Conservation (phyloP, 2,888 invertebrate species). For the Sialis fuliginosa region DNA sequence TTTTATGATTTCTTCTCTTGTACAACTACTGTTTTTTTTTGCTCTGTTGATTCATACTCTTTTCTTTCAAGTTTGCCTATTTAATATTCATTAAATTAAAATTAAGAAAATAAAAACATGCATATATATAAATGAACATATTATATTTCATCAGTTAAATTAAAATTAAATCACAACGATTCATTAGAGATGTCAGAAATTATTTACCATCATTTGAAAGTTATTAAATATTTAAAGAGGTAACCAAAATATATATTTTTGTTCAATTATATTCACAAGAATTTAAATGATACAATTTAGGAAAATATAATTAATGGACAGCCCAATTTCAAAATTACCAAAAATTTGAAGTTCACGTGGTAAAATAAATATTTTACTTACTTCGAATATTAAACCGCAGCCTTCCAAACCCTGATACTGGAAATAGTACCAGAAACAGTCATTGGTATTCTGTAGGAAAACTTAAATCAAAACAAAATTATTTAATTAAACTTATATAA, state of each 20-base stretch:
- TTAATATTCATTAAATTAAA: neutral
- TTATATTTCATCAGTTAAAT: too few relatives aligned
- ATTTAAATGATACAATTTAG: too few relatives aligned
- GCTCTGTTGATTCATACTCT: constrained; percentile 22
- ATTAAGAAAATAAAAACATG: neutral
- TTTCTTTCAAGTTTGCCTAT: constrained; percentile 25
- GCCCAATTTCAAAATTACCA: too few relatives aligned
- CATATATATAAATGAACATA: too few relatives aligned
- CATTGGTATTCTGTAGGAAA: too few relatives aligned
- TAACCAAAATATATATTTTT: too few relatives aligned
- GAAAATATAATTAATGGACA: too few relatives aligned
- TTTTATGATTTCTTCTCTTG: constrained; percentile 53
- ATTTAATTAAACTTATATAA: too few relatives aligned
- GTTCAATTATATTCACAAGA: too few relatives aligned
- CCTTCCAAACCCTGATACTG: constrained; percentile 99
- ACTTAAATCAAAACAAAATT: too few relatives aligned
- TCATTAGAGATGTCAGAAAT: constrained; percentile 1
- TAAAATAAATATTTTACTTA: constrained; percentile 19
- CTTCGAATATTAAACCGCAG: constrained; percentile 75
- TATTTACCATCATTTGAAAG: neutral
- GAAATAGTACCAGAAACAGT: constrained; percentile 56
- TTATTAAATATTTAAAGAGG: too few relatives aligned
- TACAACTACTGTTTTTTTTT: constrained; percentile 26
- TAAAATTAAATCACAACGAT: neutral
- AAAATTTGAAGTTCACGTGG: too few relatives aligned